Base-by-base conservation (phyloP, 2,888 invertebrate species). In the Arrhopalites spinosus region DNA sequence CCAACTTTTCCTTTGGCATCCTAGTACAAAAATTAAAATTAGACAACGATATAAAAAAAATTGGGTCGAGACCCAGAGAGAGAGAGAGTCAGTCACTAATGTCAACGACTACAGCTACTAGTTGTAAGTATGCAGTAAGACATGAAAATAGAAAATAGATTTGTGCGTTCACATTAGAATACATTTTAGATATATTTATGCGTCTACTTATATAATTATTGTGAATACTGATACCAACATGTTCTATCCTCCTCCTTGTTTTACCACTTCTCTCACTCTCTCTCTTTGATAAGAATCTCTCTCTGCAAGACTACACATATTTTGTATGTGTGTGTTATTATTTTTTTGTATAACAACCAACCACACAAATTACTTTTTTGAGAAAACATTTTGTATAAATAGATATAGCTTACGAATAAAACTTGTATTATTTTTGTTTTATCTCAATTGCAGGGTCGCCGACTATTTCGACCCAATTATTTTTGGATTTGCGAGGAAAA, bases 1-100 rank as follows among this genome's bases (percentile, higher is more conserved):
- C 11, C 5, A 36, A 11, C 63, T 72, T 63, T 69, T 29, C 53
- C 63, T 63, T 72, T 72, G 72, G 72, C 72, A 72, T 45, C 72
- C 64, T 72, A 43, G 45, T n/a, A 25, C 36, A 61, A 72, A 72
- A 72, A 72, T 72, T 72, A 72, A 72, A 72, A 72, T 72, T 72
- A 72, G 72, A 72, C 72, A 72, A 72, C 63, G 72, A 72, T 72
- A 72, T 72, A 63, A 72, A 72, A 72, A 72, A 72, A 72, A 72
- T 72, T 72, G 63, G 72, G 72, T 72, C 72, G 72, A 61, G 64
- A 72, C 72, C 72, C 72, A 72, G 72, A 61, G 72, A 70, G 47
- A 61, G 72, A 72, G n/a, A 11, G 15, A 53, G 5, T 17, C 3
- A 53, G 53, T 50, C n/a, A 50, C 23, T 50, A 25, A 68, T 53